These are phyloP conservation scores for Leucozona laternaria DNA, from an alignment of 2,888 invertebrate species.

Conservation along the genomic window DNA sequence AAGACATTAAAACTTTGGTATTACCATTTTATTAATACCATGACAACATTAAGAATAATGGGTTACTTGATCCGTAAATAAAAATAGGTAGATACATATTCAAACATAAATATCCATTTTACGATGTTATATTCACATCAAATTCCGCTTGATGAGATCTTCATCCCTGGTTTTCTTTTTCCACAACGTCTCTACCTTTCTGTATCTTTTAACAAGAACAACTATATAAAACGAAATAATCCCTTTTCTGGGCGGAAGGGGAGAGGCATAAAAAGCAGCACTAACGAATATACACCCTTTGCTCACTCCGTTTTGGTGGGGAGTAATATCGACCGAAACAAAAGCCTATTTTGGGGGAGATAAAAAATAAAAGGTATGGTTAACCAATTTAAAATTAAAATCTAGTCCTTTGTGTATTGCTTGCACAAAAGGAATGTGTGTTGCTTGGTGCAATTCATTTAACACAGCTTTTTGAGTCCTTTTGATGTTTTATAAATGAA, in stretches of 20 bases:
- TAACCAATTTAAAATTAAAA: conserved; percentile 71
- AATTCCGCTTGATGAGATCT: conserved; percentile 50
- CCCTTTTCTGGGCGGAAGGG: background rate
- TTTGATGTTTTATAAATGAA: conserved; percentile 7
- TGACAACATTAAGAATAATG: conserved; percentile 65
- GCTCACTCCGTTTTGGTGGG: background rate
- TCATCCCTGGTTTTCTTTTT: conserved; percentile 26
- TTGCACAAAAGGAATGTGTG: conserved; percentile 2
- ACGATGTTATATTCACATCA: conserved; percentile 15
- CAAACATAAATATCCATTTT: conserved; percentile 59
- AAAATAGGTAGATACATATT: conserved; percentile 19
- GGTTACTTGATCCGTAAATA: conserved; percentile 47
- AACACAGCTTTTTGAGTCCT: conserved; percentile 17
- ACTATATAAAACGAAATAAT: conserved; percentile 62
- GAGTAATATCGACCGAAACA: conserved; percentile 55
- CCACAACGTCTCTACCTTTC: conserved; percentile 37
- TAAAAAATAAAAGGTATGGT: conserved; percentile 23
- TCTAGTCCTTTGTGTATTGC: conserved; percentile 27
- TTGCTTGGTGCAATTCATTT: conserved; percentile 5
- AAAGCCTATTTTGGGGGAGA: conserved; percentile 37
- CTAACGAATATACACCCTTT: conserved; percentile 30
- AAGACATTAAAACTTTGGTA: conserved; percentile 60
- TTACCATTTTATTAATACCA: conserved; percentile 62
- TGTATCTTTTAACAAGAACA: background rate
- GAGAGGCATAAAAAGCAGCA: background rate